A percentile compares a stretch with the other conserved stretches of the same genome.
phyloP scores from a whole-genome alignment of 2,888 invertebrate genomes.

The Linnaemya tessellans region DNA sequence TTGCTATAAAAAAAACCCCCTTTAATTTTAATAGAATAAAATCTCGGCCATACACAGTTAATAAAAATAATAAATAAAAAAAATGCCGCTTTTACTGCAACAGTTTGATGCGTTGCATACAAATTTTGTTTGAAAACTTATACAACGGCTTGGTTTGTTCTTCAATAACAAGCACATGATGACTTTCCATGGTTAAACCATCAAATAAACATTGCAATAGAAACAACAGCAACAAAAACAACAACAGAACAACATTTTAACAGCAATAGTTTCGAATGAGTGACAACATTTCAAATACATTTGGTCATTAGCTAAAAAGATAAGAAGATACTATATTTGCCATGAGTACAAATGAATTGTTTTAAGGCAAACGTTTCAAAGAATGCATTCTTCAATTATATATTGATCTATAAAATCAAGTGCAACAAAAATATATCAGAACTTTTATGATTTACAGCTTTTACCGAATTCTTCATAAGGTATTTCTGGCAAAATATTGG shows the following conservation, averaged over 20 bases:
- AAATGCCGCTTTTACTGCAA: slow-evolving; percentile 72
- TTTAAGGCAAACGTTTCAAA: slow-evolving; percentile 1
- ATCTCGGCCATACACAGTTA: slow-evolving; percentile 67
- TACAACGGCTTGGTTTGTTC: slow-evolving; percentile 50
- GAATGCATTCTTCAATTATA: slow-evolving; percentile 30
- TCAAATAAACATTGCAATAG: slow-evolving; percentile 36
- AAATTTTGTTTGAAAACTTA: slow-evolving; percentile 64
- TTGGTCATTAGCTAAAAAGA: slow-evolving; percentile 70
- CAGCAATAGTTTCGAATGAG: slow-evolving; percentile 64
- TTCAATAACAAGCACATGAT: slow-evolving; percentile 44
- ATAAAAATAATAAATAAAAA: slow-evolving; percentile 62
- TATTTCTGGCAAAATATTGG: too few relatives aligned
- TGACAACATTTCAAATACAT: slow-evolving; percentile 68
- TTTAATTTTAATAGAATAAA: slow-evolving; percentile 52
- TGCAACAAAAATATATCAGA: too few relatives aligned
- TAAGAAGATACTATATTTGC: slow-evolving; percentile 64
- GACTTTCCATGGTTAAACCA: slow-evolving; percentile 57
- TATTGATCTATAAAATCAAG: not conserved
- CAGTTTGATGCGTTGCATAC: slow-evolving; percentile 65
- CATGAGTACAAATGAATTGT: slow-evolving; percentile 53
- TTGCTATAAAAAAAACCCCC: slow-evolving; percentile 15
- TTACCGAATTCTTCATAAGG: too few relatives aligned
- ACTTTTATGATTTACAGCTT: too few relatives aligned
- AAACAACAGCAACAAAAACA: slow-evolving; percentile 24
- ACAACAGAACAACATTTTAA: slow-evolving; percentile 31